These are phyloP conservation scores for Microchirus variegatus DNA, from an alignment of 2,797 vertebrate species.

Conservation along the genomic window DNA sequence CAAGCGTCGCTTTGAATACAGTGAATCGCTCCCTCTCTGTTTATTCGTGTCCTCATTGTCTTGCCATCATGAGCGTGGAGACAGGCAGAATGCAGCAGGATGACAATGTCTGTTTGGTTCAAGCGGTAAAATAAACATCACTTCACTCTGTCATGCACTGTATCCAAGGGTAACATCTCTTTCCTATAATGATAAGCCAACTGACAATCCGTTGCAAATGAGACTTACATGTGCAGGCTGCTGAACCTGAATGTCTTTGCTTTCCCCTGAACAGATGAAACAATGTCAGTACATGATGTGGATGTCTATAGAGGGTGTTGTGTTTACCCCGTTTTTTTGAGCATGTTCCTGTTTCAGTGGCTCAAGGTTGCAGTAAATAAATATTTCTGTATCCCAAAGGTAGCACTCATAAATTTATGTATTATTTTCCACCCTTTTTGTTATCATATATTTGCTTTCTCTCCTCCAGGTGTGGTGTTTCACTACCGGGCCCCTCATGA, in stretches of 20 bases:
- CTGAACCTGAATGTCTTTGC: constrained; percentile 34
- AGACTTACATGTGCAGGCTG: constrained; percentile 24
- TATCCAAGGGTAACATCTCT: constrained; percentile 63
- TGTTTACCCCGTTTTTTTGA: constrained; percentile 27
- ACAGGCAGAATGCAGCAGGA: constrained; percentile 17
- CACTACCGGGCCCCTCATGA: constrained; percentile 90
- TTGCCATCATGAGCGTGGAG: background rate
- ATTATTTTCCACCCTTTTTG: background rate
- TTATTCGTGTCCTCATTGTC: no score
- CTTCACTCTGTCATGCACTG: constrained; percentile 40
- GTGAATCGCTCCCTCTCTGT: background rate
- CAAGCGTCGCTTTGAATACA: constrained; percentile 4
- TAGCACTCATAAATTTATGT: constrained; percentile 8
- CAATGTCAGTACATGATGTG: constrained; percentile 42
- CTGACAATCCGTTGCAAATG: constrained; percentile 49
- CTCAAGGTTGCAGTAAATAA: constrained; percentile 36
- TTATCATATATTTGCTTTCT: constrained; percentile 18
- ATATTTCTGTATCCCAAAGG: constrained; percentile 23
- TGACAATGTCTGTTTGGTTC: constrained; percentile 38
- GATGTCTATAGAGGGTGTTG: constrained; percentile 36
- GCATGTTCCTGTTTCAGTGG: constrained; percentile 26
- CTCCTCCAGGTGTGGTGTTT: constrained; percentile 88
- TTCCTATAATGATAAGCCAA: constrained; percentile 39
- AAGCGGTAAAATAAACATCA: constrained; percentile 57
- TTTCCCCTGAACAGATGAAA: constrained; percentile 46